Base-by-base conservation (phyloP, 2,888 invertebrate genomes). In the Hypolimnas misippus region DNA sequence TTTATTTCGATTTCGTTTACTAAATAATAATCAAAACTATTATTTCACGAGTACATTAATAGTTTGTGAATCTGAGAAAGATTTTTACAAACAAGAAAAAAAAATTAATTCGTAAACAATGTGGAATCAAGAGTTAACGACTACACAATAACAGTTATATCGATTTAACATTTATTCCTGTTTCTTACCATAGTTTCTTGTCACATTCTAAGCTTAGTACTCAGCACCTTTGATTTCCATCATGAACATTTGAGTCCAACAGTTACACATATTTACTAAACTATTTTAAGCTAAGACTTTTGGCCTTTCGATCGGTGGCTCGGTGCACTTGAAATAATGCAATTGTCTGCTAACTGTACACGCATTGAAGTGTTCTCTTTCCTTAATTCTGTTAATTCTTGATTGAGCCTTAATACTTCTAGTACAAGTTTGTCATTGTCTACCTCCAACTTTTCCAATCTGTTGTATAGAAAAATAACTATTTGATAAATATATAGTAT, bases 371-470 rank as follows among this genome's bases (percentile, higher is more conserved):
- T 88, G 81, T 97, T 97, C 79, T 97, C 97, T 70, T 95, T 94
- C 77, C 96, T 95, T 49, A 97, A 87, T 71, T 95, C 95, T 7
- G 94, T 87, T 72, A 96, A 93, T 80, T 96, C 95, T 76, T 95
- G 94, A 76, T 95, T 94, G 62, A 96, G 86, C 68, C 94, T 91
- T 70, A 96, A 94, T 63, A 96, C 89, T 83, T 96, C 96, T 77
- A 95, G 91, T 4, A 93, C 91, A 8, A 97, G 86, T 74, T 95
- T 94, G 73, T 96, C 96, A 69, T 95, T 95, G 70, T 97, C 96
- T 63, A 83, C 80, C 78, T 92, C 88, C 61, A 89, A 63, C 77
- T 90, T 89, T 68, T 88, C 87, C 74, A 91, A 77, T 73, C 92
- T 92, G 35, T 38, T n/a, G 84, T n/a, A n/a, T n/a, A n/a, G n/a